Evolutionary conservation across 1,140 invertebrate genomes (phyloP).

Genomic region (Drosophila paulistorum): DNA sequence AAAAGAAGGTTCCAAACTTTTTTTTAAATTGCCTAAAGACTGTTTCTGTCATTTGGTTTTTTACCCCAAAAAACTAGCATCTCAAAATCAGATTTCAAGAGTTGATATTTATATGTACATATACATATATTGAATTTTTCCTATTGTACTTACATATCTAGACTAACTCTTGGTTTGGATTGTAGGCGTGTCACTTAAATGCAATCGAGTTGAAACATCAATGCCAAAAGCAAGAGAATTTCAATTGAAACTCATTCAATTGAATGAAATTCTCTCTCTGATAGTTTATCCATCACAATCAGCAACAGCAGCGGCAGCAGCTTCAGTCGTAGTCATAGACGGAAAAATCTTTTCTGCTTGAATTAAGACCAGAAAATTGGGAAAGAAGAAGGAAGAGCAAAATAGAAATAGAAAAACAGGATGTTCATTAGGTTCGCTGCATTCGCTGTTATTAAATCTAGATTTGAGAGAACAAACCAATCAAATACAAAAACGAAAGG

Average conservation of each 20-base stretch:
- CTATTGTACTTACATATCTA: no score
- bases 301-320: constrained; percentile 20
- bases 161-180: background rate
- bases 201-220: constrained; percentile 49
- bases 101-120: background rate
- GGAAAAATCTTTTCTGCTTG: constrained; percentile 71
- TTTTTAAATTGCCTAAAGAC: no score
- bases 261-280: constrained; percentile 43
- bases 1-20: no score
- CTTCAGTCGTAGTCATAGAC: background rate
- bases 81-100: constrained; percentile 1
- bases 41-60: no score
- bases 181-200: constrained; percentile 46
- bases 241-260: constrained; percentile 75
- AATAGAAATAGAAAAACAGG: constrained; percentile 55
- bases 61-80: no score
- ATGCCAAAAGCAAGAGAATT: constrained; percentile 67
- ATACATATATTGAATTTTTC: background rate
- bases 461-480: constrained; percentile 39
- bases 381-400: constrained; percentile 15
- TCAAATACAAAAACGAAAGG: constrained; percentile 40
- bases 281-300: constrained; percentile 81
- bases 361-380: constrained; percentile 53
- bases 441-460: constrained; percentile 74
- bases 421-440: constrained; percentile 79